phyloP scores from a whole-genome alignment of 2,113 vertebrate species.

The Lepus timidus region DNA sequence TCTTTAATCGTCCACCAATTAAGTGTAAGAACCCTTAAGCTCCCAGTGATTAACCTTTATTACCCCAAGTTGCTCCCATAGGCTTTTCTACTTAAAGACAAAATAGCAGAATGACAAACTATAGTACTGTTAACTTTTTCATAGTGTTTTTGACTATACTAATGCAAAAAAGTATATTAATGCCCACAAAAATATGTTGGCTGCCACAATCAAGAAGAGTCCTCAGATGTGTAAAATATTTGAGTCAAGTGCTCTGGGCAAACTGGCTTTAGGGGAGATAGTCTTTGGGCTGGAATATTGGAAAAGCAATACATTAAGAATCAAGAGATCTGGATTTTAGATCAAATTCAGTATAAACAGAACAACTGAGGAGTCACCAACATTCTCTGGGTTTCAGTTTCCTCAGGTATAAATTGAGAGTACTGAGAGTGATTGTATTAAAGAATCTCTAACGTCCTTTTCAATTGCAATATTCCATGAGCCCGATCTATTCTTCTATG shows the following conservation, averaged over 20 bases:
- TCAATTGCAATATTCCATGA: conserved; percentile 20
- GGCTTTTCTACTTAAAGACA: conserved; percentile 65
- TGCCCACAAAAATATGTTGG: conserved; percentile 51
- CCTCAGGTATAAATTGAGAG: neutral
- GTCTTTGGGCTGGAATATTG: neutral
- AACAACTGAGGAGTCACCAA: conserved; percentile 37
- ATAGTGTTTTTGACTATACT: conserved; percentile 12
- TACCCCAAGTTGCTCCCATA: conserved; percentile 70
- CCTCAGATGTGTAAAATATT: conserved; percentile 28
- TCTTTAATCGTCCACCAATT: conserved; percentile 74
- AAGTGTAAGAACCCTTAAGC: conserved; percentile 80
- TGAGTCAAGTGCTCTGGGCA: conserved; percentile 11
- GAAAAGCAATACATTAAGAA: conserved; percentile 44
- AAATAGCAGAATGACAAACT: conserved; percentile 64
- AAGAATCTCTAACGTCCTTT: conserved; percentile 8
- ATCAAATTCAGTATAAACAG: conserved; percentile 10
- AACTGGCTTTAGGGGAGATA: conserved; percentile 3
- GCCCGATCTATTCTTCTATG: conserved; percentile 40
- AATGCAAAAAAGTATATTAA: neutral
- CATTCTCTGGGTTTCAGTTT: conserved; percentile 33
- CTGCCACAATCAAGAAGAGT: conserved; percentile 41
- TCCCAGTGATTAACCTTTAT: conserved; percentile 81
- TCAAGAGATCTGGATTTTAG: conserved; percentile 34
- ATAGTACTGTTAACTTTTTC: conserved; percentile 67
- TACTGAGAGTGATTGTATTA: neutral